Evolutionary conservation across 2,888 invertebrate species (phyloP).

Genomic region (Dolomedes plantarius): DNA sequence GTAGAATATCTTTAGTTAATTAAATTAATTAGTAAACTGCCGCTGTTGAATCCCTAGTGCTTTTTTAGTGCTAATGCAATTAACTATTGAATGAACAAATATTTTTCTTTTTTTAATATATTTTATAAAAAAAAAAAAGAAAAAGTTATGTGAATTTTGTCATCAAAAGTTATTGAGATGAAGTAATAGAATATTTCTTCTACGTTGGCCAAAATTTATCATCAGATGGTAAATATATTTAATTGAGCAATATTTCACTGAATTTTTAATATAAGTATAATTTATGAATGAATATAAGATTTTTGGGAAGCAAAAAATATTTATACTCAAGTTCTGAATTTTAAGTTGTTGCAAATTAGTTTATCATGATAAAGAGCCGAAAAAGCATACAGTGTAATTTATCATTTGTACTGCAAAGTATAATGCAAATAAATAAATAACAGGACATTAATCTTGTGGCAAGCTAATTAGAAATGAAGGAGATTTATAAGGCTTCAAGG

Average conservation of each 20-base stretch:
- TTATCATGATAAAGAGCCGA: not conserved
- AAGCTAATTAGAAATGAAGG: slow-evolving; percentile 5
- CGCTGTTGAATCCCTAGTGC: too few species aligned
- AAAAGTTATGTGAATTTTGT: too few species aligned
- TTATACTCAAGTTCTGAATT: not conserved
- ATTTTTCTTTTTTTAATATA: too few species aligned
- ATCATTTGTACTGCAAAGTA: not conserved
- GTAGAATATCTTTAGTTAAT: too few species aligned
- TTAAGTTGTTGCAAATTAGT: not conserved
- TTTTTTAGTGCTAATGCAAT: too few species aligned
- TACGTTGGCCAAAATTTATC: too few species aligned
- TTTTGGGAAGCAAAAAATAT: not conserved
- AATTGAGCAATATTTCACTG: not conserved
- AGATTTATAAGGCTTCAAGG: not conserved
- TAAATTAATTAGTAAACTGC: too few species aligned
- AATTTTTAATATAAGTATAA: not conserved
- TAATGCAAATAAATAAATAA: not conserved
- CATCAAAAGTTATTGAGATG: too few species aligned
- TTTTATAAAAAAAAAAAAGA: too few species aligned
- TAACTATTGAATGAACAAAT: too few species aligned
- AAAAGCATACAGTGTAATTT: not conserved
- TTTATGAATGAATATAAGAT: not conserved
- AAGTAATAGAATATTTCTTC: too few species aligned
- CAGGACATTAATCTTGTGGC: not conserved
- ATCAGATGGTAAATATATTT: too few species aligned